Evolutionary conservation across 2,797 vertebrate genomes (phyloP), one percentile per base, ranked within the genome.

Genomic region (Threskiornis aethiopicus): DNA sequence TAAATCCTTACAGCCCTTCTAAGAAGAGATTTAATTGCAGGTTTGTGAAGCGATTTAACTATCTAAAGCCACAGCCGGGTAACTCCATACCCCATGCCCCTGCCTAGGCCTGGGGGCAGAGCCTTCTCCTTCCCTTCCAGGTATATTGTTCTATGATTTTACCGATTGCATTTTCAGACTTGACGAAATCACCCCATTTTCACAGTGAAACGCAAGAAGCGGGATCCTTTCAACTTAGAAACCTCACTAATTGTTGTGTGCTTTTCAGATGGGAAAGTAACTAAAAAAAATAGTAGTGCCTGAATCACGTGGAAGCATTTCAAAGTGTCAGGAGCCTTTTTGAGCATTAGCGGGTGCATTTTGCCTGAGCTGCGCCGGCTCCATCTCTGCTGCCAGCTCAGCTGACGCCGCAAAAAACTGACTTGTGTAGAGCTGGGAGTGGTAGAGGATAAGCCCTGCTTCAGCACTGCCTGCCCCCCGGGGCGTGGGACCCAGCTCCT

Each of bases 21-120:
- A 18, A 72, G 70, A 62, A 58, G 29, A 61, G 39, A 33, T 8
- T 39, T 10, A 6, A 52, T 1, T 26, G 29, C 17, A 79, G 24
- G 13, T 49, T 73, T 66, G 41, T 31, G 29, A 76, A 26, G 17
- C 44, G 24, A 71, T 72, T 66, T 52, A 51, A 19, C 12, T 52
- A 11, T 54, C 37, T 61, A 75, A 89, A 86, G 14, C 12, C 2
- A 1, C 17, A 75, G 16, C 18, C 1, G 3, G 31, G 37, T 31
- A 49, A 70, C 28, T 10, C 5, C 15, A 29, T 25, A 15, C 3
- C 5, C 12, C 13, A 3, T 3, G 9, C 28, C 26, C 8, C 1
- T 17, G 22, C 10, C 39, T 2, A 19, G 28, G 39, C 35, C 61
- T 62, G 22, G 37, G 14, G 58, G 39, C 18, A 91, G 42, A 22